Base-by-base conservation (phyloP, 2,113 vertebrate species). In the Poeciliopsis prolifica region DNA sequence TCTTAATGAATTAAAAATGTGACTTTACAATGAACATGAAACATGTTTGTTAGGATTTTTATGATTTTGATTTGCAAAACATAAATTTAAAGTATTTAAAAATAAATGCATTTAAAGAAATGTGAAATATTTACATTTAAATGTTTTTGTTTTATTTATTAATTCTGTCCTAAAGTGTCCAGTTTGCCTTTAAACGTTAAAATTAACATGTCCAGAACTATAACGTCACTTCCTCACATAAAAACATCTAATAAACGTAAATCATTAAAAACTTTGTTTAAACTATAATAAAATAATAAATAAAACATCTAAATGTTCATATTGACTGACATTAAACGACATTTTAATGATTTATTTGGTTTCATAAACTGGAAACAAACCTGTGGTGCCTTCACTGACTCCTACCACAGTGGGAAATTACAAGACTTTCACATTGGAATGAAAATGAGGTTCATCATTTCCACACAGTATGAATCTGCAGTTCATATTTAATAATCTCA, bases 321-420 rank as follows among this genome's bases (percentile, higher is more conserved):
- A n/a, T 3, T 24, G 22, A 58, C 15, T 63, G 2, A 30, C 29
- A 31, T 63, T 31, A 30, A 63, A 29, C 15, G 0, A 31, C 29
- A 31, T 58, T n/a, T 24, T 24, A 10, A n/a, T 58, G 24, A 11
- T 37, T 37, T 37, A 2, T 35, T 35, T 35, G 35, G 22, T 24
- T 54, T 54, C 9, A n/a, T 54, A 61, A 61, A 28, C n/a, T 61
- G 5, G 17, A 19, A 65, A 44, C 72, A 29, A 26, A 8, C 26
- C 30, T 2, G 48, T 60, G 80, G 4, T 71, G 63, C 70, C 3
- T 86, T 83, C 70, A 35, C 74, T 72, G 71, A 14, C 77, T 65
- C 28, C 54, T 9, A 19, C 14, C 71, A 28, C 4, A 1, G 60
- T 77, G 31, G 77, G 74, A 65, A 68, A 77, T 68, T 15, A 0